phyloP scores from a whole-genome alignment of 1,140 invertebrate species.

The Notospermus geniculatus region DNA sequence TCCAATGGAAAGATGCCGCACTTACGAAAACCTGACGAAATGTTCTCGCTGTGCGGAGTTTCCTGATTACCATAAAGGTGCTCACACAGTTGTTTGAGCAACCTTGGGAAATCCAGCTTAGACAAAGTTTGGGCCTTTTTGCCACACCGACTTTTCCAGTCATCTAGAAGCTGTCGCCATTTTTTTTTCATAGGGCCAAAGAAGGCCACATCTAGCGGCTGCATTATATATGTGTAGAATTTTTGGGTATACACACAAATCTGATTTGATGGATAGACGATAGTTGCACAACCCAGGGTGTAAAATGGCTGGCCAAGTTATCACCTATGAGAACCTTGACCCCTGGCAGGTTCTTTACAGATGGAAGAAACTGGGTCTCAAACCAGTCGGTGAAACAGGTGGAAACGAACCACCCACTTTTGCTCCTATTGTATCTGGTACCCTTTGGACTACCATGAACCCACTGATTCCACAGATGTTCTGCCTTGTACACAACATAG shows the following conservation, averaged over 20 bases:
- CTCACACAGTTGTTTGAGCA: too few species aligned
- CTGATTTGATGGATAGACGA: conserved; percentile 23
- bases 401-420: background rate
- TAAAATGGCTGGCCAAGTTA: conserved; percentile 46
- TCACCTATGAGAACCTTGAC: background rate
- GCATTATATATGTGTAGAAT: conserved; percentile 28
- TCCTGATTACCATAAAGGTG: too few species aligned
- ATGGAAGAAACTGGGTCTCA: background rate
- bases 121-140: background rate
- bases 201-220: conserved; percentile 33
- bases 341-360: background rate
- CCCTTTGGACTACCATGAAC: too few species aligned
- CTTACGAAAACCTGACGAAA: too few species aligned
- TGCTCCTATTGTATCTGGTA: background rate
- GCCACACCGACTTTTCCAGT: conserved; percentile 32
- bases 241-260: conserved; percentile 26
- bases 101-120: background rate
- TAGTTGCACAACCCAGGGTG: conserved; percentile 11
- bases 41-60: too few species aligned
- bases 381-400: background rate
- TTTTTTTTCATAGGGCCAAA: conserved; percentile 25
- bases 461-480: background rate
- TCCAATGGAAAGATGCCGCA: too few species aligned
- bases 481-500: background rate
- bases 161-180: conserved; percentile 45